Conservation (phyloP, 2,113 vertebrate species). For the Eira barbara region DNA sequence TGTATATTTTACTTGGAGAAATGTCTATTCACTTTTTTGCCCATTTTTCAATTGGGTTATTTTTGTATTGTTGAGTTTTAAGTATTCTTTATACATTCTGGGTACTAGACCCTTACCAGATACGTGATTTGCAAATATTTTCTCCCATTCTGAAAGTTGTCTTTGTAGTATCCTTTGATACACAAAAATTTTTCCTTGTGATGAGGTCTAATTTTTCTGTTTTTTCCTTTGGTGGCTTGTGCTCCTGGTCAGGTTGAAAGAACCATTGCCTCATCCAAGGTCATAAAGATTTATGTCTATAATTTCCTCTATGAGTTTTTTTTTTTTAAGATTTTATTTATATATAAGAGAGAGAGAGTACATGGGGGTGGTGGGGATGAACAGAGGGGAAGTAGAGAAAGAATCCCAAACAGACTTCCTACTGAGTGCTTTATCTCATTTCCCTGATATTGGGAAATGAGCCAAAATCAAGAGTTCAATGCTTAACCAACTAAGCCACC, state of each 20-base stretch:
- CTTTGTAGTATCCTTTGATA: background rate
- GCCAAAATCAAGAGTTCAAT: background rate
- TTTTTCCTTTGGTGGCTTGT: background rate
- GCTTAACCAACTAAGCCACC: background rate
- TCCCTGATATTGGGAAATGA: background rate
- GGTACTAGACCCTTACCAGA: background rate
- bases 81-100: background rate
- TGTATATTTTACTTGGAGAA: background rate
- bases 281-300: background rate
- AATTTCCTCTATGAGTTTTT: background rate
- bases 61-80: background rate
- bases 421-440: background rate
- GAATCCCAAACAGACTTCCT: background rate
- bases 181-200: background rate
- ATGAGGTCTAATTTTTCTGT: background rate
- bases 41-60: background rate
- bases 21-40: background rate
- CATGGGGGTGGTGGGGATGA: background rate
- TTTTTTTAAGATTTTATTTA: background rate
- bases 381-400: background rate
- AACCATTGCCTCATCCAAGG: background rate
- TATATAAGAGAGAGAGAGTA: background rate
- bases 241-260: background rate
- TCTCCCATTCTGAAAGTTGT: background rate
- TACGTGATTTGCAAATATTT: constrained; percentile 15